Conservation (phyloP, 2,888 invertebrate species). For the Nomada goodeniana region DNA sequence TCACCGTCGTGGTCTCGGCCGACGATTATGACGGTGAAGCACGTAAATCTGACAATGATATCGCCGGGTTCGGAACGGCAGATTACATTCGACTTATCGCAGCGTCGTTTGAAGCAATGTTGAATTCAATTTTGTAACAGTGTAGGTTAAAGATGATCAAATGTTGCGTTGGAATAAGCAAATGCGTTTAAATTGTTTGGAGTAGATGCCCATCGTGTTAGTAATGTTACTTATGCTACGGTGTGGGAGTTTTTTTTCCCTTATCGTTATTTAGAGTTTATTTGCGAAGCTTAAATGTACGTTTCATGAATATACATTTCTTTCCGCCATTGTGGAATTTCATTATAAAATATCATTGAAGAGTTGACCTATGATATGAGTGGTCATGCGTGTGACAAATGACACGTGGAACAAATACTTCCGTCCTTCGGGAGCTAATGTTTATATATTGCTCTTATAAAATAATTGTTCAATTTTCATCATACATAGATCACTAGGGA, state of each 20-base stretch:
- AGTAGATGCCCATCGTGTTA: neutral
- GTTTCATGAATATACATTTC: neutral
- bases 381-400: neutral
- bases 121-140: neutral
- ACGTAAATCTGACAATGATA: neutral
- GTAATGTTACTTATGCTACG: neutral
- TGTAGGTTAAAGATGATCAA: neutral
- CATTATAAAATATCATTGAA: neutral
- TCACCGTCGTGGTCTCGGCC: neutral
- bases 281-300: neutral
- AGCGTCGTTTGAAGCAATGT: no score
- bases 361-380: neutral
- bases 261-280: neutral
- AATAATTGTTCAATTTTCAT: conserved; percentile 30
- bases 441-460: conserved; percentile 19
- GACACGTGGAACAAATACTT: neutral
- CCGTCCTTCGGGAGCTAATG: conserved; percentile 8
- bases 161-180: no score
- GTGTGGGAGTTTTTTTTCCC: neutral
- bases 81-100: neutral
- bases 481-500: neutral
- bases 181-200: neutral
- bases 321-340: neutral
- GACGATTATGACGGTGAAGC: neutral
- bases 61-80: neutral